Conservation (phyloP, 2,888 invertebrate species). For the Rutpela maculata region DNA sequence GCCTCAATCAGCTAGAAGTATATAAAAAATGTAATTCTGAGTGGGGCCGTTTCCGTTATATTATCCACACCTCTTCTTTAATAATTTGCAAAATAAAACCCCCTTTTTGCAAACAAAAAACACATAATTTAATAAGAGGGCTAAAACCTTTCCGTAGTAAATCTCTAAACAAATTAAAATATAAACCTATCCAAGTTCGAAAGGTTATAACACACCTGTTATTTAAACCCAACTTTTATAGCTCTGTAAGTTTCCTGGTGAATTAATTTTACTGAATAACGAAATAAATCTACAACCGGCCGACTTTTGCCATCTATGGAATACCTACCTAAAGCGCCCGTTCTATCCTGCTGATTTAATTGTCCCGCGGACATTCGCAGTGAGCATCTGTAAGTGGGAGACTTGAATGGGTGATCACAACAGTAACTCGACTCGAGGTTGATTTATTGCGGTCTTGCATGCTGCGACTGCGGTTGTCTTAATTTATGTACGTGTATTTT, state of each 20-base stretch:
- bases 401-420: neutral
- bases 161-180: too few species aligned
- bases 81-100: too few species aligned
- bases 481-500: neutral
- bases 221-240: too few species aligned
- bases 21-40: too few species aligned
- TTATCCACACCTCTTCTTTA: too few species aligned
- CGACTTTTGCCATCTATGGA: neutral
- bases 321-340: slow-evolving; percentile 3
- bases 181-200: too few species aligned
- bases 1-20: too few species aligned
- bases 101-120: too few species aligned
- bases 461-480: neutral
- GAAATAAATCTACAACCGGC: slow-evolving; percentile 1
- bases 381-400: neutral
- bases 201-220: too few species aligned
- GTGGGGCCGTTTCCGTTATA: too few species aligned
- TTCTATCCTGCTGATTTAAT: slow-evolving; percentile 4
- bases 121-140: too few species aligned
- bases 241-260: neutral
- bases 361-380: neutral
- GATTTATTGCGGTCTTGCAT: neutral
- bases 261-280: neutral
- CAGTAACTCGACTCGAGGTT: neutral
- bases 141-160: too few species aligned